A percentile compares a stretch with the other conserved stretches of the same genome.
phyloP scores from a whole-genome alignment of 2,113 vertebrate species.

The Lophius piscatorius region DNA sequence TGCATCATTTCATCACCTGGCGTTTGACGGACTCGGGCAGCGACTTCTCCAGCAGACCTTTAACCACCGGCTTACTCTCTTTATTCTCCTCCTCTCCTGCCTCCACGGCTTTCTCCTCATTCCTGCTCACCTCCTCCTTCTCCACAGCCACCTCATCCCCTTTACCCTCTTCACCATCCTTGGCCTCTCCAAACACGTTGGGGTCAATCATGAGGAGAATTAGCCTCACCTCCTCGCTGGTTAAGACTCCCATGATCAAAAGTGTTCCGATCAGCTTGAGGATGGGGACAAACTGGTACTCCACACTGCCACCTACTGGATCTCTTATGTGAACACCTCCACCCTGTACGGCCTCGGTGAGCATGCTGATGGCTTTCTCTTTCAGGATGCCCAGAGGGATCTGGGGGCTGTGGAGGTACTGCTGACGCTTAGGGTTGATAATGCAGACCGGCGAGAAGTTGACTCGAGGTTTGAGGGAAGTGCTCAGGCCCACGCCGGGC shows the following conservation, averaged over 20 bases:
- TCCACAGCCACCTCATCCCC: constrained; percentile 63
- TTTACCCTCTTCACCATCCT: constrained; percentile 75
- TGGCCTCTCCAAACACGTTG: constrained; percentile 88
- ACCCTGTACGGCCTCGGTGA: constrained; percentile 91
- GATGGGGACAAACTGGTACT: constrained; percentile 96
- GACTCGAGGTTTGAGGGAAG: constrained; percentile 88
- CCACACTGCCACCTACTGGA: constrained; percentile 90
- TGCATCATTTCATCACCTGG: constrained; percentile 84
- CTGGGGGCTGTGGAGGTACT: constrained; percentile 87
- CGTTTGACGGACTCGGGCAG: constrained; percentile 94
- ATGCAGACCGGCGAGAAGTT: constrained; percentile 89
- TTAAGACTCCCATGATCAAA: constrained; percentile 91
- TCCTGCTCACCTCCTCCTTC: constrained; percentile 86
- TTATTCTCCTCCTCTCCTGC: constrained; percentile 92
- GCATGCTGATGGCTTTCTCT: constrained; percentile 92
- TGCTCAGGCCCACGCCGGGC: constrained; percentile 91
- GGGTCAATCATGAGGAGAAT: constrained; percentile 93
- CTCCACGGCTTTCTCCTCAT: constrained; percentile 81
- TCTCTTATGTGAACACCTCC: constrained; percentile 93
- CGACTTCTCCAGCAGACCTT: constrained; percentile 91
- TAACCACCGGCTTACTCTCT: constrained; percentile 80
- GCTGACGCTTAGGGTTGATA: constrained; percentile 81
- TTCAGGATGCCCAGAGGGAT: constrained; percentile 90
- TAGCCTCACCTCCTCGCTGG: constrained; percentile 89
- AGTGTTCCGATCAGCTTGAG: constrained; percentile 93